Base-by-base conservation (phyloP, 1,140 invertebrate species). In the Tetraneura akinire region DNA sequence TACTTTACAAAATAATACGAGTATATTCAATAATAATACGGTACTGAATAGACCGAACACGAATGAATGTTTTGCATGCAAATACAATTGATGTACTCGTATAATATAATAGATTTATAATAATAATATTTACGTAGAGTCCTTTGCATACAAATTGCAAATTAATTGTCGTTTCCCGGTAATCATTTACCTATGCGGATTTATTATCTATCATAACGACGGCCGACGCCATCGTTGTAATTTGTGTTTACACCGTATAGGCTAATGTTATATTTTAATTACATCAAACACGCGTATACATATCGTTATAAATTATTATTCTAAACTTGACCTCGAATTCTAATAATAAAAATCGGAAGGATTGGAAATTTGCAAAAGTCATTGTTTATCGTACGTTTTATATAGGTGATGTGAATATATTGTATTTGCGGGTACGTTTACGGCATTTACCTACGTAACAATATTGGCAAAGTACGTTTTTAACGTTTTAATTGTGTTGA, bases 331-430 rank as follows among this genome's bases (percentile, higher is more conserved):
- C 66, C 66, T 68, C 26, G 66, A 47, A n/a, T 5, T 47, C 45
- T 68, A 68, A 47, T 23, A 16, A 68, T 47, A 68, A 45, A 68
- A 47, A 68, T 47, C 18, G 16, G 42, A 68, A 16, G 3, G 66
- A 68, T 47, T 68, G 23, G 45, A 68, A 68, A 68, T 47, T 47
- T 68, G 45, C 66, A 68, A 68, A 68, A 68, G 66, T 68, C 42
- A 68, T 21, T 68, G 21, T n/a, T 68, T 68, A 68, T 68, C 66
- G 9, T 23, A 16, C 45, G 6, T 45, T 16, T 14, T 45, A 47
- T 68, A 47, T 1, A 66, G 14, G 11, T 60, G 2, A 13, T 60
- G 14, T 8, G 6, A 13, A 23, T 60, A 60, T 3, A 21, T 60
- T 26, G 23, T n/a, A 23, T 57, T 13, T 10, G n/a, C 26, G 16